A percentile compares a stretch with the other conserved stretches of the same genome.
Conservation (phyloP, 2,797 vertebrate genomes). For the Microctenopoma stevenorrisi region DNA sequence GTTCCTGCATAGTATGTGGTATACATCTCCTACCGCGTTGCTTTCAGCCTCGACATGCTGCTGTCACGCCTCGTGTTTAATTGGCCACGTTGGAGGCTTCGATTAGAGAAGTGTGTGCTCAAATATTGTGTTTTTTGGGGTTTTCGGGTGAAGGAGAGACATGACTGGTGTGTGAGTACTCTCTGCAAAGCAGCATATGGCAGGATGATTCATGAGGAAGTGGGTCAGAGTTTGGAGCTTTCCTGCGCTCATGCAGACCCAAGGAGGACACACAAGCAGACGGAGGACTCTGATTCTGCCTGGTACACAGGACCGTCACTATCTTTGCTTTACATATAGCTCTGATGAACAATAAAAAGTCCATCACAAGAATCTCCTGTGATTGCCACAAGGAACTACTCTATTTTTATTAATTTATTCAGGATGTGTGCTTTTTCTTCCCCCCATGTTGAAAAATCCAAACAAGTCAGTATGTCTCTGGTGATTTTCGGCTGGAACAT, state of each 20-base stretch:
- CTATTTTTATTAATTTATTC: neutral
- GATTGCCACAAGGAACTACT: neutral
- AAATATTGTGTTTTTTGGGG: slow-evolving; percentile 10
- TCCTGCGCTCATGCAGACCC: slow-evolving; percentile 34
- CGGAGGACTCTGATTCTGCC: slow-evolving; percentile 1
- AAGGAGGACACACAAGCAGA: slow-evolving; percentile 26
- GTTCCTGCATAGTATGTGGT: slow-evolving; percentile 3
- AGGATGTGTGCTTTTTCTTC: slow-evolving; percentile 6
- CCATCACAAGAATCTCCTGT: neutral
- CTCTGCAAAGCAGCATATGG: slow-evolving; percentile 35
- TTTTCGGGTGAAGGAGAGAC: slow-evolving; percentile 5
- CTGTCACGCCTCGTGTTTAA: slow-evolving; percentile 11
- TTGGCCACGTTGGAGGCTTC: slow-evolving; percentile 5
- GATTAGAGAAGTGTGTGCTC: slow-evolving; percentile 15
- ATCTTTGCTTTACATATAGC: slow-evolving; percentile 20
- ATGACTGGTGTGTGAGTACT: neutral
- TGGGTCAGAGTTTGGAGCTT: slow-evolving; percentile 65
- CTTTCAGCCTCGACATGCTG: neutral
- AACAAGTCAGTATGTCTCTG: slow-evolving; percentile 3
- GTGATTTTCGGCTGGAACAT: slow-evolving; percentile 2
- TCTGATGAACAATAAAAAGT: neutral
- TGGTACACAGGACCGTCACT: slow-evolving; percentile 11
- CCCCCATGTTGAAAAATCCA: neutral
- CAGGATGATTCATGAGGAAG: slow-evolving; percentile 52
- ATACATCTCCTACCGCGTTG: neutral